A percentile compares a stretch with the other conserved stretches of the same genome.
phyloP scores from a whole-genome alignment of 2,888 invertebrate species.

The Himalopsyche tibetana region DNA sequence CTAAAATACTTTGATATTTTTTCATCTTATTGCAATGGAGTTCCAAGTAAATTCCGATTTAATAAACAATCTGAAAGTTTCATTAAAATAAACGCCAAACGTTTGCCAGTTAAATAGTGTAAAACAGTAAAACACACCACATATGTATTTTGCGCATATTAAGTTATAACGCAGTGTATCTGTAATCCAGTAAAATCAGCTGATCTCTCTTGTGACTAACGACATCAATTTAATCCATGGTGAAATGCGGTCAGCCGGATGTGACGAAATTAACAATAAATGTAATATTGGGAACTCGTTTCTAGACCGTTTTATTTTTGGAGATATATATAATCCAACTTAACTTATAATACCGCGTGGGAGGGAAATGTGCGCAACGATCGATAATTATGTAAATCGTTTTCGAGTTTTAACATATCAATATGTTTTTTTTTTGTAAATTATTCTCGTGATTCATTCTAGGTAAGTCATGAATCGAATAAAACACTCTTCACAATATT shows the following conservation, averaged over 20 bases:
- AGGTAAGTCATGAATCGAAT: background rate
- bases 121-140: too few species aligned
- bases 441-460: background rate
- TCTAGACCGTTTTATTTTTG: slow-evolving; percentile 26
- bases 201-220: background rate
- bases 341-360: background rate
- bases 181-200: background rate
- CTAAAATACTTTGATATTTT: too few species aligned
- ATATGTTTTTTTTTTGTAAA: background rate
- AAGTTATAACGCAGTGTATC: too few species aligned
- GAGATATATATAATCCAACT: background rate
- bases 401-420: slow-evolving; percentile 3
- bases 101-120: too few species aligned
- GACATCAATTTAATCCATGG: background rate
- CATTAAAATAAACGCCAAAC: too few species aligned
- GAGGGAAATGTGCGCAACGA: background rate
- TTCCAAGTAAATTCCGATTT: too few species aligned
- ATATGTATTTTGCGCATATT: too few species aligned
- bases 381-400: slow-evolving; percentile 31
- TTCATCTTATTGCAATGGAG: too few species aligned
- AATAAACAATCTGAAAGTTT: too few species aligned
- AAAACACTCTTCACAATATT: background rate
- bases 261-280: background rate
- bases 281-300: background rate
- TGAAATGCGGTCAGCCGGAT: slow-evolving; percentile 28